These are phyloP conservation scores for Parelbella ahira DNA, from an alignment of 2,888 invertebrate species.

Conservation along the genomic window DNA sequence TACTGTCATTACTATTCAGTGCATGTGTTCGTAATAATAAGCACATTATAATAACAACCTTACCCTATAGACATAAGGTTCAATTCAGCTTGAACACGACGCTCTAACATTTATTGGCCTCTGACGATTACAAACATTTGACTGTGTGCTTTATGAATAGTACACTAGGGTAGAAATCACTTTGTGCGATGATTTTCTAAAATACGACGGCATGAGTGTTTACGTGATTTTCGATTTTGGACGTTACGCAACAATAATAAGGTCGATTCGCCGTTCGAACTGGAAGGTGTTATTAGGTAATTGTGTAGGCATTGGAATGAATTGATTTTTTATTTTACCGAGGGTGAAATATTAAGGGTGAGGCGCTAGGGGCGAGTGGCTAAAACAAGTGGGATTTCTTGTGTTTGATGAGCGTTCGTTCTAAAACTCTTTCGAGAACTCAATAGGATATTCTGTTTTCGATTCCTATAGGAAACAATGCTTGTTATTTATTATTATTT, in stretches of 20 bases:
- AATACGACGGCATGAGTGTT: no score
- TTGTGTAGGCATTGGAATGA: conserved; percentile 26
- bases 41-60: conserved; percentile 6
- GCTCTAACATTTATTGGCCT: neutral
- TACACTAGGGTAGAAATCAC: neutral
- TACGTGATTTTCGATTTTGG: neutral
- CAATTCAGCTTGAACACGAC: neutral
- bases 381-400: conserved; percentile 11
- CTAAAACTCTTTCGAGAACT: no score
- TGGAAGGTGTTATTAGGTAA: conserved; percentile 28
- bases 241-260: neutral
- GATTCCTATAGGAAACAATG: no score
- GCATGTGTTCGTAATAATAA: conserved; percentile 14
- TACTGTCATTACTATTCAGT: conserved; percentile 20
- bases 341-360: conserved; percentile 20
- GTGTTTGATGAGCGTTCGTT: conserved; percentile 5
- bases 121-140: no score
- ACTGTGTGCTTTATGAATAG: neutral
- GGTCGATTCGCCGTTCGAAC: neutral
- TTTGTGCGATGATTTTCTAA: neutral
- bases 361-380: neutral
- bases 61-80: conserved; percentile 4
- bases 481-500: no score
- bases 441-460: no score
- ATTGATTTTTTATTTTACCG: conserved; percentile 24